Percentiles rank a stretch among this genome's conserved stretches.
Conservation (phyloP, 2,888 invertebrate species). For the Xylophagus ater region DNA sequence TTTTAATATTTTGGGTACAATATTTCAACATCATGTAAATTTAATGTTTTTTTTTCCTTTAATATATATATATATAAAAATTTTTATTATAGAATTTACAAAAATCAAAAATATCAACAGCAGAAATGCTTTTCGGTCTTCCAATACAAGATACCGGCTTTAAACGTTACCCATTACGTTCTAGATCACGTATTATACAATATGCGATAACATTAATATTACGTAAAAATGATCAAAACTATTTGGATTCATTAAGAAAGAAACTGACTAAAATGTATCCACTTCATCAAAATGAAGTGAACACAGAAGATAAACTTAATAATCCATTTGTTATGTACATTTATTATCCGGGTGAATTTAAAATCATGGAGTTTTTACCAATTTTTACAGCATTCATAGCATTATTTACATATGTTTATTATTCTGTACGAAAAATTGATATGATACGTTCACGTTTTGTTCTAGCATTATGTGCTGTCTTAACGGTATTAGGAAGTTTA, state of each 20-base stretch:
- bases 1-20: constrained; percentile 65
- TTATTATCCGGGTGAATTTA: constrained; percentile 83
- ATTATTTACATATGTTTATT: constrained; percentile 86
- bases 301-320: constrained; percentile 22
- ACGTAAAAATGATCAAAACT: constrained; percentile 67
- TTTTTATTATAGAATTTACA: constrained; percentile 53
- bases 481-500: constrained; percentile 76
- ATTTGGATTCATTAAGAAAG: constrained; percentile 58
- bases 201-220: constrained; percentile 84
- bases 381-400: constrained; percentile 73
- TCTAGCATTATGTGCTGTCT: constrained; percentile 80
- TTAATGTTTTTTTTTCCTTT: not conserved
- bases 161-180: constrained; percentile 74
- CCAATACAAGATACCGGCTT: constrained; percentile 82
- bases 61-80: not conserved
- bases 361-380: constrained; percentile 73
- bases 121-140: constrained; percentile 89
- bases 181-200: constrained; percentile 73
- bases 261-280: constrained; percentile 62
- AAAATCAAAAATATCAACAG: constrained; percentile 70
- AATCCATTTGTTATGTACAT: constrained; percentile 46
- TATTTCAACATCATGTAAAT: constrained; percentile 72
- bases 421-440: constrained; percentile 88
- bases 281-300: constrained; percentile 47
- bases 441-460: constrained; percentile 35